phyloP scores from a whole-genome alignment of 2,888 invertebrate species.

The Drosophila paramelanica region DNA sequence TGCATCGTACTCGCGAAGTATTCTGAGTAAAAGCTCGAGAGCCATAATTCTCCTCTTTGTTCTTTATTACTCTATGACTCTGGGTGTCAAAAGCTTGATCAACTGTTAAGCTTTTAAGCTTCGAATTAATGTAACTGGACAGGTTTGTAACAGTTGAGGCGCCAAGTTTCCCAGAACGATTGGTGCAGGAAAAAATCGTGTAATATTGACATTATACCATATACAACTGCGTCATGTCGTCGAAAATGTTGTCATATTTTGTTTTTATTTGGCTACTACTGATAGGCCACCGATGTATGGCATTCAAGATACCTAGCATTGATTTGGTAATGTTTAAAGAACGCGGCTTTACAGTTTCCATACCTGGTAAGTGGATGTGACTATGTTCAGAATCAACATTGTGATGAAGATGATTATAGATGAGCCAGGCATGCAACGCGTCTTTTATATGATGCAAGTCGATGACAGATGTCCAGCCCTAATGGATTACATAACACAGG shows the following conservation, averaged over 20 bases:
- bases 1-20: too few species aligned
- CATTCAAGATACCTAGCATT: constrained; percentile 66
- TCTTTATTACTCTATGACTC: too few species aligned
- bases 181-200: constrained; percentile 1
- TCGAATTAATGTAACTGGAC: constrained; percentile 29
- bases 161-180: constrained; percentile 18
- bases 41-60: too few species aligned
- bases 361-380: constrained; percentile 60
- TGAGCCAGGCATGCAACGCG: constrained; percentile 69
- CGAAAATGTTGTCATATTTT: constrained; percentile 8
- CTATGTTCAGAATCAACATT: constrained; percentile 1
- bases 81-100: constrained; percentile 21
- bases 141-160: constrained; percentile 32
- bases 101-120: constrained; percentile 13
- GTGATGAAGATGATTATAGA: constrained; percentile 45
- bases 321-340: constrained; percentile 54
- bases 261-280: neutral
- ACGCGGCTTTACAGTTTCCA: constrained; percentile 61
- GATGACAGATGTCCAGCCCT: constrained; percentile 69
- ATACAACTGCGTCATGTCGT: constrained; percentile 50
- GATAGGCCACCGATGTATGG: constrained; percentile 6
- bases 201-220: neutral
- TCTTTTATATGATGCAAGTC: constrained; percentile 71
- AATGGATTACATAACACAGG: constrained; percentile 70
- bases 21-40: too few species aligned